Conservation (phyloP, 2,797 vertebrate species). For the Squalus acanthias region DNA sequence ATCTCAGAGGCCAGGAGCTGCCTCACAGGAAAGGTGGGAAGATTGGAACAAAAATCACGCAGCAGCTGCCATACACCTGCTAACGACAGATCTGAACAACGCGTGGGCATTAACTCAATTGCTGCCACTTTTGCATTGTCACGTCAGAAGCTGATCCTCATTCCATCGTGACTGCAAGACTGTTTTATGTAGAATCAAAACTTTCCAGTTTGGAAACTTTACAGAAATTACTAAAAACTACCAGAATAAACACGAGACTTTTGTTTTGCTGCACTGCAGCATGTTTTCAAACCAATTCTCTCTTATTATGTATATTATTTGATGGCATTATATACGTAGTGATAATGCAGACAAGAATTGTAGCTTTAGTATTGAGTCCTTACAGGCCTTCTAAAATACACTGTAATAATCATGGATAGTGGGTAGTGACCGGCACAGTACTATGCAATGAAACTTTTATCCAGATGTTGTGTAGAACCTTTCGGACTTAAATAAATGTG, state of each 20-base stretch:
- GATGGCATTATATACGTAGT: not conserved
- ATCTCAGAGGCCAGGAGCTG: not conserved
- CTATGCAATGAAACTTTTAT: not conserved
- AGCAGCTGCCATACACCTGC: conserved; percentile 5
- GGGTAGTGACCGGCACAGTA: no score
- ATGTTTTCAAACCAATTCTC: conserved; percentile 2
- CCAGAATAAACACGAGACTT: no score
- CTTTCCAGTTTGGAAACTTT: not conserved
- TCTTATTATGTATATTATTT: not conserved
- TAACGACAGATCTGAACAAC: no score
- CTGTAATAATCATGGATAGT: no score
- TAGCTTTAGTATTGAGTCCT: not conserved
- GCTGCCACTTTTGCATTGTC: not conserved
- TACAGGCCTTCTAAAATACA: not conserved
- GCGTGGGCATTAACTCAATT: not conserved
- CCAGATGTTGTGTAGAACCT: not conserved
- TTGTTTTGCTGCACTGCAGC: not conserved
- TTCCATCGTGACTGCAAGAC: not conserved
- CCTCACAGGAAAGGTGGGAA: not conserved
- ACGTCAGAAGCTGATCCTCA: not conserved
- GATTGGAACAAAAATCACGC: not conserved
- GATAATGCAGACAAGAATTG: not conserved
- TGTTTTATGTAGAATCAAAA: not conserved
- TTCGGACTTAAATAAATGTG: not conserved
- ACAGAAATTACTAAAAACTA: not conserved